A percentile compares a stretch with the other conserved stretches of the same genome.
Evolutionary conservation across 2,797 vertebrate species (phyloP).

Genomic region (Aldrovandia affinis): DNA sequence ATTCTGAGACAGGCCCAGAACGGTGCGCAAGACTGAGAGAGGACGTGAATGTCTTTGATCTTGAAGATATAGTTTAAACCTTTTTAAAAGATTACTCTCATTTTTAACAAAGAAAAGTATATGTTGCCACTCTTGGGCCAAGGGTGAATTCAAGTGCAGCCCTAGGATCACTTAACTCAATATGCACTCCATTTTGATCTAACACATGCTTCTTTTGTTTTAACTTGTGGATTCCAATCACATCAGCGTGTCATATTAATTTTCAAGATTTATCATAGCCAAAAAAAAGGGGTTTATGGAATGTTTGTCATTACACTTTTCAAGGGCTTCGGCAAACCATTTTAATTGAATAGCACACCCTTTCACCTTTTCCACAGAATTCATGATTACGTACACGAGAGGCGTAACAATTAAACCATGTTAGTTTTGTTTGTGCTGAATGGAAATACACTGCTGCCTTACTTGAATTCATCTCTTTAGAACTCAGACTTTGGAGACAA

Average conservation of each 20-base stretch:
- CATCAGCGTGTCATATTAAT: not conserved
- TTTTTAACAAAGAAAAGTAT: not conserved
- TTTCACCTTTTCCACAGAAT: not conserved
- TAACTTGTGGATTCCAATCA: not conserved
- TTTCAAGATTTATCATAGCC: not conserved
- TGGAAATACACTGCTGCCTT: not conserved
- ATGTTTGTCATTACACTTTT: not conserved
- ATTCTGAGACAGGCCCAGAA: not conserved
- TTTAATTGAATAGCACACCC: not conserved
- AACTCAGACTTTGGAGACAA: not conserved
- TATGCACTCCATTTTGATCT: not conserved
- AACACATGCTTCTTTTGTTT: not conserved
- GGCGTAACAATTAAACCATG: not conserved
- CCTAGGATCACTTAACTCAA: not conserved
- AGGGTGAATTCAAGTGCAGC: too few relatives aligned
- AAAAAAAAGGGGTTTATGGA: constrained; percentile 3
- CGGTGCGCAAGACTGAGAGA: not conserved
- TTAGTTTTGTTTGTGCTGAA: not conserved
- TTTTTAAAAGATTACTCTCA: not conserved
- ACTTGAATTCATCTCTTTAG: not conserved
- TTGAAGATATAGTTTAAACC: not conserved
- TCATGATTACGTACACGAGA: not conserved
- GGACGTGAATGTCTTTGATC: not conserved
- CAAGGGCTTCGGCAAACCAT: not conserved
- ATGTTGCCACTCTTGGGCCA: too few relatives aligned